Conservation (phyloP, 2,888 invertebrate genomes). For the Adelognathus sp. region DNA sequence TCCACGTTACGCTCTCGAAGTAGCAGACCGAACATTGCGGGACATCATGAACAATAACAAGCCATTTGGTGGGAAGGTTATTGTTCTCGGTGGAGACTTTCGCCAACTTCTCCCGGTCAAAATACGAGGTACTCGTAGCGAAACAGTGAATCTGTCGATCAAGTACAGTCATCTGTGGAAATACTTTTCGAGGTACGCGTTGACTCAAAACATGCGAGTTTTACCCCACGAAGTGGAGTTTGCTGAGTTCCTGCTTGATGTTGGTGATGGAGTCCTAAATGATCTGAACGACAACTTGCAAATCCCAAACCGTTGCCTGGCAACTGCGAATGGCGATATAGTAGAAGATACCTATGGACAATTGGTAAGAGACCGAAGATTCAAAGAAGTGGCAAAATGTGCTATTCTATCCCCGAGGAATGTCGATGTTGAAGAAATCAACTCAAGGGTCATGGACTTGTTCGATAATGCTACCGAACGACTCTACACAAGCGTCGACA, state of each 20-base stretch:
- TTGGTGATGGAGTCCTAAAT: constrained; percentile 59
- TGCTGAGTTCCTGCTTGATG: constrained; percentile 48
- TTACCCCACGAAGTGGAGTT: constrained; percentile 54
- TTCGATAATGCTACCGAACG: constrained; percentile 45
- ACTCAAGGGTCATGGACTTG: constrained; percentile 47
- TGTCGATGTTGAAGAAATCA: constrained; percentile 61
- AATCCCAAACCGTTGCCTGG: constrained; percentile 25
- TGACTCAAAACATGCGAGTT: constrained; percentile 62
- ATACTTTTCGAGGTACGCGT: constrained; percentile 54
- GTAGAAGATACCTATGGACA: constrained; percentile 48
- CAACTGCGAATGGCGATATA: constrained; percentile 28
- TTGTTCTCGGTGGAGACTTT: constrained; percentile 59
- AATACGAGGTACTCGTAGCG: constrained; percentile 24
- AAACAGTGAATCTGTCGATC: constrained; percentile 61
- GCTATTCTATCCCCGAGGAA: constrained; percentile 60
- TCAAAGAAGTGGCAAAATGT: constrained; percentile 46
- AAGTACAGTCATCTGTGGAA: constrained; percentile 60
- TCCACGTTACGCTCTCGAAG: constrained; percentile 58
- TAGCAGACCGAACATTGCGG: constrained; percentile 60
- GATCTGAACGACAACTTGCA: constrained; percentile 50
- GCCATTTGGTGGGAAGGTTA: constrained; percentile 64
- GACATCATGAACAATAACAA: constrained; percentile 64
- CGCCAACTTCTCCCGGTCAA: constrained; percentile 41
- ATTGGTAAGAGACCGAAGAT: constrained; percentile 44
- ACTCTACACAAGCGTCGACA: constrained; percentile 50